Evolutionary conservation across 2,888 invertebrate genomes (phyloP).

Genomic region (Holacanthella duospinosa): DNA sequence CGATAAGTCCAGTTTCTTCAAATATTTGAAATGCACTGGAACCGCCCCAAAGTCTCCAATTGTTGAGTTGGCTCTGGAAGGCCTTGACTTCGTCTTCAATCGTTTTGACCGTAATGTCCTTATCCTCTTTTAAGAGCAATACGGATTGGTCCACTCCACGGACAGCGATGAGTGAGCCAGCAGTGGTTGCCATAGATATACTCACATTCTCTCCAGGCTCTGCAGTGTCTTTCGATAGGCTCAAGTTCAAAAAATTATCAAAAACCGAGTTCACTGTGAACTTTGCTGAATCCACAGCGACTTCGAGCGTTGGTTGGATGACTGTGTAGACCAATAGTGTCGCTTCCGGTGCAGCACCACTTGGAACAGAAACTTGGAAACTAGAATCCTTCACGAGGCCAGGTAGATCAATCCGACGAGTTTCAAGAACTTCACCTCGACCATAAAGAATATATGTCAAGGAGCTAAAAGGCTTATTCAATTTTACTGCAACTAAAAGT

Average conservation of each 20-base stretch:
- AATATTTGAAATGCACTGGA: constrained; percentile 19
- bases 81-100: constrained; percentile 52
- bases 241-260: constrained; percentile 58
- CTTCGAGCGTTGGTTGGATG: constrained; percentile 46
- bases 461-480: constrained; percentile 52
- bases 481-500: not conserved
- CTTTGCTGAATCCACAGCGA: constrained; percentile 72
- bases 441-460: constrained; percentile 67
- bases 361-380: constrained; percentile 46
- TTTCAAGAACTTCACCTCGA: constrained; percentile 67
- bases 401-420: constrained; percentile 51
- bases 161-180: constrained; percentile 74
- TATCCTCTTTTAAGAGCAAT: constrained; percentile 58
- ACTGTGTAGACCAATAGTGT: constrained; percentile 66
- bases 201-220: constrained; percentile 67
- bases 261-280: constrained; percentile 51
- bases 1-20: constrained; percentile 17
- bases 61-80: constrained; percentile 43
- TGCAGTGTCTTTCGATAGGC: constrained; percentile 50
- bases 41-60: constrained; percentile 19
- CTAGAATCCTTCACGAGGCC: not conserved
- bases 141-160: constrained; percentile 80
- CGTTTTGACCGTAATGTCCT: constrained; percentile 52
- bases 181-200: constrained; percentile 63
- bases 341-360: constrained; percentile 65